Evolutionary conservation across 2,797 vertebrate genomes (phyloP).

Genomic region (Lutjanus campechanus): DNA sequence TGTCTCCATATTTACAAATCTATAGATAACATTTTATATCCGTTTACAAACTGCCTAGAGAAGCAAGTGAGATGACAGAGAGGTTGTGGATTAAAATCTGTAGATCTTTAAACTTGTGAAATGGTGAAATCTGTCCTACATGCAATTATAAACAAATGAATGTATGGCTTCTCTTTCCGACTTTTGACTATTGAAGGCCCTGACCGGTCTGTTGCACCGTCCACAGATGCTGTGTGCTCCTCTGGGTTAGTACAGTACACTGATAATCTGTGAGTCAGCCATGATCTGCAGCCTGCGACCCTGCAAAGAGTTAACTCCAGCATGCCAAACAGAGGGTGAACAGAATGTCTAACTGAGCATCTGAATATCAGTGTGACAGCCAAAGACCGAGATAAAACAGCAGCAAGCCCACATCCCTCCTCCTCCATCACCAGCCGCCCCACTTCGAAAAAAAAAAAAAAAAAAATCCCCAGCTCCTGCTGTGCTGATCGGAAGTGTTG

Average conservation of each 20-base stretch:
- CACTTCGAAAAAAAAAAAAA: background rate
- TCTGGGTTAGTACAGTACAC: background rate
- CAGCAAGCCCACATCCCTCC: slow-evolving; percentile 18
- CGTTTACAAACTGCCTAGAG: too few relatives aligned
- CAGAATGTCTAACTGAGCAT: slow-evolving; percentile 43
- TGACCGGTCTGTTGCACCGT: background rate
- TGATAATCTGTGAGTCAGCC: background rate
- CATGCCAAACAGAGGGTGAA: slow-evolving; percentile 40
- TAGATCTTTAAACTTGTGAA: too few relatives aligned
- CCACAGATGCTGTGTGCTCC: background rate
- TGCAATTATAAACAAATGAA: too few relatives aligned
- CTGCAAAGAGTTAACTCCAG: slow-evolving; percentile 35
- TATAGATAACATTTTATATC: too few relatives aligned
- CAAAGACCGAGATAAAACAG: slow-evolving; percentile 46
- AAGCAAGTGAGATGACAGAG: too few relatives aligned
- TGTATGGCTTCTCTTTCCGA: too few relatives aligned
- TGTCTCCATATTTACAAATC: too few relatives aligned
- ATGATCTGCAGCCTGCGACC: background rate
- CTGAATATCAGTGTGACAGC: slow-evolving; percentile 49
- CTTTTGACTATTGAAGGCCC: too few relatives aligned
- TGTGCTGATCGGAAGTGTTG: background rate
- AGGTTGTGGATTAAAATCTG: too few relatives aligned
- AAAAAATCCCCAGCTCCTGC: slow-evolving; percentile 1
- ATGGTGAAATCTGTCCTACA: too few relatives aligned
- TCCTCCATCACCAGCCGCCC: slow-evolving; percentile 17